Evolutionary conservation across 2,888 invertebrate genomes (phyloP), one percentile per base, ranked within the genome.

Genomic region (Hirtodrosophila trivittata): DNA sequence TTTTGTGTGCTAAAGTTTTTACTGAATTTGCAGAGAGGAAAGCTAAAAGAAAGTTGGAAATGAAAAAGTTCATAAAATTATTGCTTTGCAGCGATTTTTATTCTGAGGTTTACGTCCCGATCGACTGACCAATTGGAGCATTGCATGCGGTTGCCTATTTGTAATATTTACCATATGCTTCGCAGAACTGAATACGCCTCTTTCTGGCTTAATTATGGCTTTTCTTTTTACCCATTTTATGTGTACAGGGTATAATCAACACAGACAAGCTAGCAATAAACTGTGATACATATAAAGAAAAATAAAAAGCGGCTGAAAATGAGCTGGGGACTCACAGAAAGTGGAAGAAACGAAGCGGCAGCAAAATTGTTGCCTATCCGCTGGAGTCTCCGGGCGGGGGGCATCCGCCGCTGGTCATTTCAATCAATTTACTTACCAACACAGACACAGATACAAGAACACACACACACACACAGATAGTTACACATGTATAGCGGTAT

Each of bases 371-470:
- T 57, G 51, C 50, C 65, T 60, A 67, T 68, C 76, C 78, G 67
- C 16, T 55, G 72, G 57, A 56, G 67, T 30, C 38, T 55, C 66
- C 46, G 49, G 55, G 50, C 25, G 33, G 66, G 42, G 68, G 71
- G 84, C 82, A 78, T 87, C 82, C 85, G 87, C 75, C 78, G 83
- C 82, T 75, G 80, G 87, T 80, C 88, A 85, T 86, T 80, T 87
- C 85, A 87, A 87, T 87, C 87, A 87, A 85, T 84, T 75, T 75
- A 70, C 75, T 54, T 39, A 51, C 42, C 41, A 37, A 57, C 16
- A 56, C 39, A 56, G 13, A 43, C 14, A 37, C 38, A 52, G 14
- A 28, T 4, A 45, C 18, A 43, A n/a, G 32, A 32, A 52, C 25
- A 28, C 3, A 49, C 18, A 30, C 4, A 13, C 16, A 39, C 16